Evolutionary conservation across 2,888 invertebrate species (phyloP).

Genomic region (Rotaria macrura): DNA sequence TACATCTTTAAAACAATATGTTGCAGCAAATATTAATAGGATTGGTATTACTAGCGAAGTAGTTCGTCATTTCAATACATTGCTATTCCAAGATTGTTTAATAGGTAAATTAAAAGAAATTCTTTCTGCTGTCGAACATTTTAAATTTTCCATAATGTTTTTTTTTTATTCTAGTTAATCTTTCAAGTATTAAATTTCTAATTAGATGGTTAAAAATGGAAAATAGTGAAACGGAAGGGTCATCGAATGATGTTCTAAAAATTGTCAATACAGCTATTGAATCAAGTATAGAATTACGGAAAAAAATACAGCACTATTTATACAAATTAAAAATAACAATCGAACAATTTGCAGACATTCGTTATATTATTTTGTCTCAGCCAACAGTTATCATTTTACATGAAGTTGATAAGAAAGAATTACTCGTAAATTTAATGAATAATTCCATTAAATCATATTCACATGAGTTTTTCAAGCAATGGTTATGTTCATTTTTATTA

Average conservation of each 20-base stretch:
- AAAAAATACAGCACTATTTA: not conserved
- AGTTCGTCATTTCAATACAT: not conserved
- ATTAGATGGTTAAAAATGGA: not conserved
- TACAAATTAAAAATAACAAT: not conserved
- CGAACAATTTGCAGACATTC: not conserved
- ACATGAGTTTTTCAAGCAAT: not conserved
- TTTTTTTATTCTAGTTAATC: not conserved
- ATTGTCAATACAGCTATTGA: not conserved
- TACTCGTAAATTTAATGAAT: not conserved
- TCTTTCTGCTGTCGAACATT: not conserved
- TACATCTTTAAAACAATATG: not conserved
- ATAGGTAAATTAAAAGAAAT: not conserved
- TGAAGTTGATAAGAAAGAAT: not conserved
- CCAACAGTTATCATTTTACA: not conserved
- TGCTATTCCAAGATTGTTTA: not conserved
- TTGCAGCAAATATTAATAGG: not conserved
- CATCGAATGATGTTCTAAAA: not conserved
- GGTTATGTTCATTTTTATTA: not conserved
- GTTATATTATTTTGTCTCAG: not conserved
- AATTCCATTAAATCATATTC: not conserved
- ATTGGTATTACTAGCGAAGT: not conserved
- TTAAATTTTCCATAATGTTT: not conserved
- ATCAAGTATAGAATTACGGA: not conserved
- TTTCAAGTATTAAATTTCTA: not conserved
- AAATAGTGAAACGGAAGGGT: not conserved